Conservation (phyloP, 2,113 vertebrate genomes). For the Pterocles burchelli region DNA sequence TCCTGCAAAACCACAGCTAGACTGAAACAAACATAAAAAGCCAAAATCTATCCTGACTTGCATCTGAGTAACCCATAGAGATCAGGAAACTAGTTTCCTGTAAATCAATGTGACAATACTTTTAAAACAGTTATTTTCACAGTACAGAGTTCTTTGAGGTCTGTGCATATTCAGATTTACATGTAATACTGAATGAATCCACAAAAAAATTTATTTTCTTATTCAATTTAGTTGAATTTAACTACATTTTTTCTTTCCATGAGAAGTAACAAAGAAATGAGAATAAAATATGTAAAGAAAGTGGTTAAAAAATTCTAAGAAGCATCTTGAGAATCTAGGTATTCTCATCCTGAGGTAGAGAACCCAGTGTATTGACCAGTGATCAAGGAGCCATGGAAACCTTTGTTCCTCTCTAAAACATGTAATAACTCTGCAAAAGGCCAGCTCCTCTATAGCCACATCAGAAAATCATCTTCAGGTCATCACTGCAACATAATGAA, state of each 20-base stretch:
- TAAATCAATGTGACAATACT: background rate
- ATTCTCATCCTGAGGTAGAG: background rate
- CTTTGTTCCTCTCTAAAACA: background rate
- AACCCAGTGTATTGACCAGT: background rate
- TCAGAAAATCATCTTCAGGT: background rate
- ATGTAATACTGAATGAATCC: background rate
- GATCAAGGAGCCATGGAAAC: background rate
- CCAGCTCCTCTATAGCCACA: background rate
- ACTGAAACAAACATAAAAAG: background rate
- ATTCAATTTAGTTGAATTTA: background rate
- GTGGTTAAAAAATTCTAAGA: background rate
- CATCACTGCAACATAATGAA: background rate
- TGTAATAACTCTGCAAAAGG: background rate
- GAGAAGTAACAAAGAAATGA: background rate
- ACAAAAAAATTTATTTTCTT: background rate
- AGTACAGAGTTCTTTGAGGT: background rate
- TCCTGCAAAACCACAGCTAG: background rate
- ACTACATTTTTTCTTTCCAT: background rate
- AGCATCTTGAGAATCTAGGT: background rate
- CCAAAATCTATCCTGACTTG: background rate
- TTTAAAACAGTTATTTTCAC: background rate
- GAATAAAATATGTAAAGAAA: background rate
- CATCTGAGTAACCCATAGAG: background rate
- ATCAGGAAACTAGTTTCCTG: background rate
- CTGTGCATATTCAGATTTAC: background rate